phyloP scores from a whole-genome alignment of 2,888 invertebrate species.

The Augochlorella aurata region DNA sequence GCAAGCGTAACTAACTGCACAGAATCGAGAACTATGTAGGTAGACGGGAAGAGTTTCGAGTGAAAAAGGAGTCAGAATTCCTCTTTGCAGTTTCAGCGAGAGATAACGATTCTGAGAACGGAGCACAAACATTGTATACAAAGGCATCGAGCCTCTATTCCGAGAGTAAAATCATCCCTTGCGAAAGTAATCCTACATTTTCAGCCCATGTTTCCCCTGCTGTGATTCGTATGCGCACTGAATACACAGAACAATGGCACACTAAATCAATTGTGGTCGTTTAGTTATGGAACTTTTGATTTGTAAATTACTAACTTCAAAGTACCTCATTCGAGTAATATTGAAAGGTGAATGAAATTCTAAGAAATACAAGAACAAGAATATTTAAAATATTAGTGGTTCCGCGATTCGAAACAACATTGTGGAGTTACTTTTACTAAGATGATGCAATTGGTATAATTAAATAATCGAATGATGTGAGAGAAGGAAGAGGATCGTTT shows the following conservation, averaged over 20 bases:
- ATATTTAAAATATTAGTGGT: too few relatives aligned
- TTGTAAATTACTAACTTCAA: too few relatives aligned
- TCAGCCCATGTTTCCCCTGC: not conserved
- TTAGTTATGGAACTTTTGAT: too few relatives aligned
- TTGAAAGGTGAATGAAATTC: too few relatives aligned
- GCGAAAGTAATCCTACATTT: slow-evolving; percentile 14
- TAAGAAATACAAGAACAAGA: too few relatives aligned
- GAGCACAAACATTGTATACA: not conserved
- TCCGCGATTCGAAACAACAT: too few relatives aligned
- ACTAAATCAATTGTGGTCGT: too few relatives aligned
- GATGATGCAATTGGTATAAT: too few relatives aligned
- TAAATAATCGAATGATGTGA: too few relatives aligned
- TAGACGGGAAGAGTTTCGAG: slow-evolving; percentile 7
- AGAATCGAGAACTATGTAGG: not conserved
- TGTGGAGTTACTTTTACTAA: too few relatives aligned
- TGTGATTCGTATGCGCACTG: not conserved
- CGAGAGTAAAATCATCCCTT: slow-evolving; percentile 5
- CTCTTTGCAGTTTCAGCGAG: slow-evolving; percentile 15
- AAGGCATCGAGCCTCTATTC: not conserved
- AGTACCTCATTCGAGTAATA: too few relatives aligned
- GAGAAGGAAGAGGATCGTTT: too few relatives aligned
- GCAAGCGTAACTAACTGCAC: slow-evolving; percentile 15
- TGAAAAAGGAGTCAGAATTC: slow-evolving; percentile 25
- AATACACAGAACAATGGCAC: not conserved
- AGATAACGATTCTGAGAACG: not conserved